Evolutionary conservation across 2,797 vertebrate genomes (phyloP), one percentile per base, ranked within the genome.

Genomic region (Sebastolobus alascanus): DNA sequence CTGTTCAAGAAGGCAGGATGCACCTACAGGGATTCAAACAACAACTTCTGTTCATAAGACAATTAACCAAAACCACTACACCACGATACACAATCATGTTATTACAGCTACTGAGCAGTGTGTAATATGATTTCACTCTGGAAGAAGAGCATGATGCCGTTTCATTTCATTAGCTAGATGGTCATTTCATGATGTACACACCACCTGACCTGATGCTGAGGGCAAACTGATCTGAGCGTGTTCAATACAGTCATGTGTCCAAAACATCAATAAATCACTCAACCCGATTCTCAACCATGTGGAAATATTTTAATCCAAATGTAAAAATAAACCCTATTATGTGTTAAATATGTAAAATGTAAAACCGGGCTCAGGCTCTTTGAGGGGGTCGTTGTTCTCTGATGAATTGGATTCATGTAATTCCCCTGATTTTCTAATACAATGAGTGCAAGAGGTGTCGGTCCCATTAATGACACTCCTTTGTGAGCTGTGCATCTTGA

Each of bases 401-500:
- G 72, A 84, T 77, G 75, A 93, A 90, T 80, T 80, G 72, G 63
- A 82, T 86, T 85, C 65, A 74, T 82, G 77, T 92, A 84, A 94
- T 94, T 94, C 92, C 84, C 88, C 76, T 90, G 87, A 94, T 94
- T 94, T 91, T 90, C 87, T 87, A 91, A 92, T 91, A 92, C 88
- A 83, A 77, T 74, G 80, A 94, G 88, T 83, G 87, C 80, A 77
- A 87, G 90, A 94, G 90, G 89, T 89, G 92, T 87, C 84, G 58
- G 87, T 73, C 87, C 89, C 89, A 92, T 94, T 94, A 94, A 92
- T 84, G 88, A 88, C 88, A 87, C 92, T 89, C 87, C 89, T 93
- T 86, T 92, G 90, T 90, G 90, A 88, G 93, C 75, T 54, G 87
- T 86, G 92, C 92, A 93, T 93, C 93, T 93, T 95, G 95, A 96